These are phyloP conservation scores for Microctenopoma steveboyesi DNA, from an alignment of 2,797 vertebrate genomes.

Conservation along the genomic window DNA sequence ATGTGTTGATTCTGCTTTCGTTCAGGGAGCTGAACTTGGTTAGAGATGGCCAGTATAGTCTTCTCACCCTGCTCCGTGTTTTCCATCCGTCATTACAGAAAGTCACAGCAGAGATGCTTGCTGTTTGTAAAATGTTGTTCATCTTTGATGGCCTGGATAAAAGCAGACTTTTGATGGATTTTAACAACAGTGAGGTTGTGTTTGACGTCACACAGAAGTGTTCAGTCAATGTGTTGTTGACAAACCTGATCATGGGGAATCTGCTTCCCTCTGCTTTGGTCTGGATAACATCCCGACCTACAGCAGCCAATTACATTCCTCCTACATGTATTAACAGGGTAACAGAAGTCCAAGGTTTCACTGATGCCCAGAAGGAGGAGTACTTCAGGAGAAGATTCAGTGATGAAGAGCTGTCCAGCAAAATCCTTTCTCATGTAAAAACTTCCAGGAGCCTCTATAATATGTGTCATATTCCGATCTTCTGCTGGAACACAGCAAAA, in stretches of 20 bases:
- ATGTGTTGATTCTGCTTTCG: background rate
- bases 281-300: background rate
- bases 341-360: background rate
- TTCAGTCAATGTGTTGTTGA: background rate
- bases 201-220: background rate
- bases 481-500: background rate
- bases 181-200: background rate
- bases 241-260: background rate
- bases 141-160: constrained; percentile 5
- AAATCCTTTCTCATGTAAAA: background rate
- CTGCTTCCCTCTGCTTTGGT: background rate
- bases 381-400: background rate
- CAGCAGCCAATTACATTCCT: background rate
- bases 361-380: background rate
- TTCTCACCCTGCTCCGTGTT: background rate
- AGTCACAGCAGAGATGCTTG: background rate
- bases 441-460: background rate
- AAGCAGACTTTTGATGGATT: constrained; percentile 1
- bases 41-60: background rate
- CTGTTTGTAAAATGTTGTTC: background rate
- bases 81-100: constrained; percentile 17
- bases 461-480: background rate
- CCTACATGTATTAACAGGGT: background rate
- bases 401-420: background rate
- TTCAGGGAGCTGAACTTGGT: constrained; percentile 22